Conservation (phyloP, 2,797 vertebrate genomes). For the Ptychadena robeensis region DNA sequence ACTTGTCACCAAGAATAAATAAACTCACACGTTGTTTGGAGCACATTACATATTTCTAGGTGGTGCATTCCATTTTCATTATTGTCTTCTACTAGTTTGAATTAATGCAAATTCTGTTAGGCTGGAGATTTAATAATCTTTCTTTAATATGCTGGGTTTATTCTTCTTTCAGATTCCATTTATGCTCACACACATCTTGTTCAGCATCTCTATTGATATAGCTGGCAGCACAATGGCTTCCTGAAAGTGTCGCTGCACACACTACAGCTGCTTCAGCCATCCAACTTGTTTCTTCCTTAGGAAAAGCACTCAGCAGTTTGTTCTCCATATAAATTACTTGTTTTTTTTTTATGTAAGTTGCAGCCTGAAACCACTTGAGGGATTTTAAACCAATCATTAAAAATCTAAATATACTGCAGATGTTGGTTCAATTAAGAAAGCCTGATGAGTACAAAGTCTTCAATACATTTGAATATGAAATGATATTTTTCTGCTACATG, state of each 20-base stretch:
- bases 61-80: not conserved
- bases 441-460: slow-evolving; percentile 69
- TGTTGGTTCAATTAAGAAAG: slow-evolving; percentile 71
- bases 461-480: slow-evolving; percentile 67
- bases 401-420: slow-evolving; percentile 75
- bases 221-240: slow-evolving; percentile 55
- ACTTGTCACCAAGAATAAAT: not conserved
- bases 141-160: slow-evolving; percentile 40
- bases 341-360: slow-evolving; percentile 68
- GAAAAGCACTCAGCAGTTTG: slow-evolving; percentile 68
- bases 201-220: slow-evolving; percentile 52
- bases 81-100: slow-evolving; percentile 27
- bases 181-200: slow-evolving; percentile 56
- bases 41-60: not conserved
- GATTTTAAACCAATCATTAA: slow-evolving; percentile 68
- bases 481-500: not conserved
- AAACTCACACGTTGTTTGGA: not conserved
- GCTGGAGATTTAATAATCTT: slow-evolving; percentile 34
- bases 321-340: slow-evolving; percentile 72
- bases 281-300: slow-evolving; percentile 57
- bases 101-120: slow-evolving; percentile 31
- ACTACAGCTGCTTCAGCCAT: slow-evolving; percentile 47
- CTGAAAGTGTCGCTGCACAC: slow-evolving; percentile 31
- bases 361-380: slow-evolving; percentile 72
- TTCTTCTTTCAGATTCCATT: slow-evolving; percentile 44